These are phyloP conservation scores for Holotrichia oblita DNA, from an alignment of 1,140 invertebrate species.

Conservation along the genomic window DNA sequence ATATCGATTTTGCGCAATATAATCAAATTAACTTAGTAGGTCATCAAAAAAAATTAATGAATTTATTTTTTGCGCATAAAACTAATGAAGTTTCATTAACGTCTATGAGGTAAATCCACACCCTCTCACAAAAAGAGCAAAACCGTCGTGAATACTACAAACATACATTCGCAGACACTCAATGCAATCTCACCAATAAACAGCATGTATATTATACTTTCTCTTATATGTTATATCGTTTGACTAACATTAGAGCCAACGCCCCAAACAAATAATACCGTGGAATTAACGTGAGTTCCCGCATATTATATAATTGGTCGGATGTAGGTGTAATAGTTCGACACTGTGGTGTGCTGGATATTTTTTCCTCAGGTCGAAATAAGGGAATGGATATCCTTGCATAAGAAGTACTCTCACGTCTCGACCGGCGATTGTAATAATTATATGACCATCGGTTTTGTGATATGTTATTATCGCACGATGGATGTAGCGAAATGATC, in stretches of 20 bases:
- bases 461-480: background rate
- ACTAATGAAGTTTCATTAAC: too few relatives aligned
- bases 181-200: background rate
- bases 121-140: background rate
- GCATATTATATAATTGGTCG: background rate
- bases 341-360: background rate
- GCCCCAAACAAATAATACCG: conserved; percentile 14
- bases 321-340: background rate
- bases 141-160: too few relatives aligned
- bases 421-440: background rate
- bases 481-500: background rate
- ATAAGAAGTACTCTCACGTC: background rate
- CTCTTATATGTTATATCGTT: background rate
- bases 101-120: background rate
- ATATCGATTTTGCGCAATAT: too few relatives aligned
- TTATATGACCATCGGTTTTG: background rate
- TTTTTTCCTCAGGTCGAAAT: background rate
- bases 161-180: background rate
- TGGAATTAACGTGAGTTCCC: background rate
- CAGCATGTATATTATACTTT: background rate
- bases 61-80: too few relatives aligned
- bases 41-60: too few relatives aligned
- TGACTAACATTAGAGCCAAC: background rate
- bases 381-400: conserved; percentile 19
- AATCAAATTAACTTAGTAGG: too few relatives aligned